These are phyloP conservation scores for Eretmocerus hayati DNA, from an alignment of 2,888 invertebrate species.

Conservation along the genomic window DNA sequence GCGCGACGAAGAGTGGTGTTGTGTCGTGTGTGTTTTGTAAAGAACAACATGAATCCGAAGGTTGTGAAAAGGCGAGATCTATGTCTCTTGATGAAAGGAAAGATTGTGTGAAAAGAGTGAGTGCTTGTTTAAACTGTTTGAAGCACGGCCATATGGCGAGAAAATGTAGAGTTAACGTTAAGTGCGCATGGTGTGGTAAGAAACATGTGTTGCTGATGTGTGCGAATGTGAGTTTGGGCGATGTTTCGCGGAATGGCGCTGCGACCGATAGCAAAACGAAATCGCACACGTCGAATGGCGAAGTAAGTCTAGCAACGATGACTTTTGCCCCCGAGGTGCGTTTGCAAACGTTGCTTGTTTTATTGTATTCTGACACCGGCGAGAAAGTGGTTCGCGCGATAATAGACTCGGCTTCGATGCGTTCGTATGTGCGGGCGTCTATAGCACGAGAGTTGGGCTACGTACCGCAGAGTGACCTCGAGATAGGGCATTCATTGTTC, in stretches of 20 bases:
- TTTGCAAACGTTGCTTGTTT: constrained; percentile 7
- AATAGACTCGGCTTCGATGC: constrained; percentile 24
- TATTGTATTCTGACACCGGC: constrained; percentile 1
- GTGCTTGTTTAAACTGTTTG: not conserved
- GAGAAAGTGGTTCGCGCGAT: constrained; percentile 14
- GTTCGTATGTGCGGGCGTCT: constrained; percentile 21
- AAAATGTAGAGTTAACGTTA: not conserved
- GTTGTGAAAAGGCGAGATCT: not conserved
- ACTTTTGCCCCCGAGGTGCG: not conserved
- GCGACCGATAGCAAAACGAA: too few relatives aligned
- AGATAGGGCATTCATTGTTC: not conserved
- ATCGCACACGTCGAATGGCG: too few relatives aligned
- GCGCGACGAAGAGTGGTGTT: too few relatives aligned
- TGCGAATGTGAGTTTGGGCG: not conserved
- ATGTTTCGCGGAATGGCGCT: too few relatives aligned
- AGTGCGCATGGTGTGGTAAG: not conserved
- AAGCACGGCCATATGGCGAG: not conserved
- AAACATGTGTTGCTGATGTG: not conserved
- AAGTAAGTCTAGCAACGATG: not conserved
- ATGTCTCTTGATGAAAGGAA: not conserved
- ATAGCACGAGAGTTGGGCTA: constrained; percentile 2
- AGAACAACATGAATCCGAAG: not conserved
- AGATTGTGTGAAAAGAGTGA: not conserved
- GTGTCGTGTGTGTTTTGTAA: not conserved
- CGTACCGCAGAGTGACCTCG: not conserved